Evolutionary conservation across 2,797 vertebrate genomes (phyloP).

Genomic region (Valencia hispanica): DNA sequence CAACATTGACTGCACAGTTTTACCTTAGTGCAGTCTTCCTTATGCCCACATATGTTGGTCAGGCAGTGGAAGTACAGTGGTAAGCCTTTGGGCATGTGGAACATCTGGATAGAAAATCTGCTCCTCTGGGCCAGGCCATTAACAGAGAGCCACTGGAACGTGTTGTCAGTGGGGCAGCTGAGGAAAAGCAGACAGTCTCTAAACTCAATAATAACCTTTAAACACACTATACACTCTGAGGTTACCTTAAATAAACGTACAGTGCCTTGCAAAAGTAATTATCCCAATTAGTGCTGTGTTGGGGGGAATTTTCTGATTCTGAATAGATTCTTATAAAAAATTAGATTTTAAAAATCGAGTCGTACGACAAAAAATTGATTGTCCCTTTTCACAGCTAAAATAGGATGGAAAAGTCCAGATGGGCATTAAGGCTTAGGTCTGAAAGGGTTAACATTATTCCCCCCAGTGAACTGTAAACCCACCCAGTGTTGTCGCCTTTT

Average conservation of each 20-base stretch:
- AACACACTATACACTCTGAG: background rate
- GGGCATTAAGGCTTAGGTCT: too few relatives aligned
- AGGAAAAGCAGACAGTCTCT: background rate
- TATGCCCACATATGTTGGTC: slow-evolving; percentile 65
- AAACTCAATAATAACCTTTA: background rate
- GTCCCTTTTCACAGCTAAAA: too few relatives aligned
- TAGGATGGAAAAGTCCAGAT: too few relatives aligned
- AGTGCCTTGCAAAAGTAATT: background rate
- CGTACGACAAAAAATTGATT: too few relatives aligned
- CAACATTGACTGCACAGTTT: background rate
- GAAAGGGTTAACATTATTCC: too few relatives aligned
- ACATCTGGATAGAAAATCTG: slow-evolving; percentile 77
- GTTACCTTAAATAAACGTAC: background rate
- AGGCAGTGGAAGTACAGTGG: slow-evolving; percentile 78
- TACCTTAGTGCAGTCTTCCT: slow-evolving; percentile 75
- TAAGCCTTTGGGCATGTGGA: slow-evolving; percentile 64
- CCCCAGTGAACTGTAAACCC: too few relatives aligned
- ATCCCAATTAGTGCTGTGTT: too few relatives aligned
- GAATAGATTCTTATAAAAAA: too few relatives aligned
- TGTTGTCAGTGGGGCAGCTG: slow-evolving; percentile 75
- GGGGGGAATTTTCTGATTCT: too few relatives aligned
- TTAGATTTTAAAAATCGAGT: too few relatives aligned
- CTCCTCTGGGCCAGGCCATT: slow-evolving; percentile 61
- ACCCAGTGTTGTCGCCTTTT: too few relatives aligned
- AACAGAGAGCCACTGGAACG: slow-evolving; percentile 68